Evolutionary conservation across 2,797 vertebrate genomes (phyloP), one percentile per base, ranked within the genome.

Genomic region (Acanthiza pusilla): DNA sequence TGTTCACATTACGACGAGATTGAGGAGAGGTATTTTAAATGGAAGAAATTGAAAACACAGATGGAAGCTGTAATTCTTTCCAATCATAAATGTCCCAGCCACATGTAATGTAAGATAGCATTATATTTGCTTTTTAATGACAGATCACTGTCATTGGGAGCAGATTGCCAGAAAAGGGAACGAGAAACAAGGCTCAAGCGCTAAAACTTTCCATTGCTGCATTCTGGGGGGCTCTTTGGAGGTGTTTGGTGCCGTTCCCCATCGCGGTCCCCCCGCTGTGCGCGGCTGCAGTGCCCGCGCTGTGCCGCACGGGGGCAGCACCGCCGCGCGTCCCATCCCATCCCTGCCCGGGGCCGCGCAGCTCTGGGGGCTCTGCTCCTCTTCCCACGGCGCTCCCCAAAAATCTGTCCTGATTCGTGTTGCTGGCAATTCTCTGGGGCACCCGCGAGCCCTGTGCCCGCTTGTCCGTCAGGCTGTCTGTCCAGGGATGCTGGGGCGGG

Each of bases 11-110:
- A 60, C 9, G 5, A 76, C 54, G 86, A 88, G 85, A 82, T 50
- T 58, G 73, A 93, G 67, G 66, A 92, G 89, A 93, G 45, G 53
- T 66, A 88, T 94, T 96, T 95, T 43, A 90, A 94, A 57, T 55
- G n/a, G 58, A 72, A 96, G 89, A 94, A 87, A 94, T 93, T 90
- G 91, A 96, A 96, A 91, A 63, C 91, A 94, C 94, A 96, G 90
- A 93, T 94, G 94, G 92, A 93, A 94, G 83, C 89, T 79, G 67
- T 94, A 97, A 93, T 88, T 95, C 92, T 94, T 96, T 76, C 92
- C 89, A 88, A 83, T 90, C 91, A 90, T n/a, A 79, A 88, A 65
- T n/a, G 29, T 93, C 93, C 51, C 55, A 93, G 55, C 55, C 85
- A 54, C 73, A 53, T 71, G 79, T 74, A 93, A 93, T 86, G 48